These are phyloP conservation scores for Fregata magnificens DNA, from an alignment of 2,113 vertebrate species.

Conservation along the genomic window DNA sequence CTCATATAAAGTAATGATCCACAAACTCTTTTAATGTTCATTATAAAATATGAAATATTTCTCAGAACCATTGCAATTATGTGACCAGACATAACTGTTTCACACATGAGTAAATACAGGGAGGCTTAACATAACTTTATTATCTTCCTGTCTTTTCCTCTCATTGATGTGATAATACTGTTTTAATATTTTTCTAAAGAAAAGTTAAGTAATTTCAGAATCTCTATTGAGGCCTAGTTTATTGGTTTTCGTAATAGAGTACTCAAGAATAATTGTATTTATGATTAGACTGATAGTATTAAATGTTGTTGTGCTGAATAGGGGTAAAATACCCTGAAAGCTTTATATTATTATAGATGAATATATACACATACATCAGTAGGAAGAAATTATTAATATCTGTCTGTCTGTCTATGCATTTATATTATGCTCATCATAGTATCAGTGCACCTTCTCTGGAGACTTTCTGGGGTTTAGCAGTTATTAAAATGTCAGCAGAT, in stretches of 20 bases:
- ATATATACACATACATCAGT: conserved; percentile 20
- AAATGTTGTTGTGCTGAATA: conserved; percentile 68
- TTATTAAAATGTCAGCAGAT: conserved; percentile 59
- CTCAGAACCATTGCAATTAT: conserved; percentile 85
- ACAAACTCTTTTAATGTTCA: conserved; percentile 90
- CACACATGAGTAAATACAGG: conserved; percentile 85
- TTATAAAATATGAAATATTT: conserved; percentile 89
- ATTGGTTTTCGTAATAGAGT: conserved; percentile 82
- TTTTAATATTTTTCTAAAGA: conserved; percentile 84
- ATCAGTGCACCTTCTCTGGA: conserved; percentile 29
- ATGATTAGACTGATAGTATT: conserved; percentile 75
- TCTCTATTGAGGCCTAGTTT: conserved; percentile 79
- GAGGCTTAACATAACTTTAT: conserved; percentile 87
- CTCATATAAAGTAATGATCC: conserved; percentile 89
- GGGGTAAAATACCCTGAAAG: conserved; percentile 65
- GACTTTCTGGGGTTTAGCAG: conserved; percentile 50
- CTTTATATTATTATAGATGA: conserved; percentile 53
- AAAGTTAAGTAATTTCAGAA: conserved; percentile 83
- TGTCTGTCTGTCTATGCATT: conserved; percentile 65
- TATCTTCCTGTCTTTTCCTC: conserved; percentile 83
- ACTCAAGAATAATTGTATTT: conserved; percentile 82
- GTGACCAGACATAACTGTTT: conserved; percentile 87
- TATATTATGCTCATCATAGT: conserved; percentile 58
- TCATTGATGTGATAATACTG: conserved; percentile 85
- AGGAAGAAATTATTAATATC: conserved; percentile 58